phyloP scores from a whole-genome alignment of 1,140 invertebrate species.

The Diorhabda sublineata region DNA sequence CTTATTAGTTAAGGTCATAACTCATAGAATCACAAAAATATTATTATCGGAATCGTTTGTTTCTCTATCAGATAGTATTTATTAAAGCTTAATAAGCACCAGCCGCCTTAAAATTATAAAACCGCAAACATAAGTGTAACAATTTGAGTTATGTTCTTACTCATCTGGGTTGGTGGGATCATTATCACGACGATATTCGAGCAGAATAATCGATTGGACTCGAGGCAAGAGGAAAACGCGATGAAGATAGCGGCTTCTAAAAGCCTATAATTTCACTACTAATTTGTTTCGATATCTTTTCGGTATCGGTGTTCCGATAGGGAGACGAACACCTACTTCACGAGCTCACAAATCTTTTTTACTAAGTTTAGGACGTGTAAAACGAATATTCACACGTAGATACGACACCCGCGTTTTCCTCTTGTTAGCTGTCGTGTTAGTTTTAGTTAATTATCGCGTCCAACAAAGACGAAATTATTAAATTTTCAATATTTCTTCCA shows the following conservation, averaged over 20 bases:
- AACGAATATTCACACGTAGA: too few species aligned
- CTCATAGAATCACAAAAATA: conserved; percentile 9
- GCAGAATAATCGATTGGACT: conserved; percentile 44
- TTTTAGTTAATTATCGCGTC: too few species aligned
- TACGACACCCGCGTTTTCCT: too few species aligned
- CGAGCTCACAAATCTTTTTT: conserved; percentile 1
- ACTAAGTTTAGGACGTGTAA: too few species aligned
- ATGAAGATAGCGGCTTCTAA: conserved; percentile 47
- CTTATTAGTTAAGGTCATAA: not conserved
- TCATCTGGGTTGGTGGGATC: conserved; percentile 40
- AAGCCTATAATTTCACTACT: conserved; percentile 48
- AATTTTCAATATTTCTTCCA: too few species aligned
- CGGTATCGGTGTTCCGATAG: conserved; percentile 32
- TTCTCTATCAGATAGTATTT: conserved; percentile 29
- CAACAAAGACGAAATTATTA: too few species aligned
- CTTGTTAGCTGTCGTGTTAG: too few species aligned
- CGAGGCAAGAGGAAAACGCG: conserved; percentile 40
- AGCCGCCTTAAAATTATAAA: conserved; percentile 42
- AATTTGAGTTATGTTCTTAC: conserved; percentile 42
- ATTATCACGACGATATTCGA: conserved; percentile 34
- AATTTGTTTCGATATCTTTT: conserved; percentile 46
- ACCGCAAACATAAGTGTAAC: conserved; percentile 39
- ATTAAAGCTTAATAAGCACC: conserved; percentile 31
- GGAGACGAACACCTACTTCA: conserved; percentile 19
- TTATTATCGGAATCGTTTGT: conserved; percentile 12